Evolutionary conservation across 2,113 vertebrate genomes (phyloP).

Genomic region (Murina feae): DNA sequence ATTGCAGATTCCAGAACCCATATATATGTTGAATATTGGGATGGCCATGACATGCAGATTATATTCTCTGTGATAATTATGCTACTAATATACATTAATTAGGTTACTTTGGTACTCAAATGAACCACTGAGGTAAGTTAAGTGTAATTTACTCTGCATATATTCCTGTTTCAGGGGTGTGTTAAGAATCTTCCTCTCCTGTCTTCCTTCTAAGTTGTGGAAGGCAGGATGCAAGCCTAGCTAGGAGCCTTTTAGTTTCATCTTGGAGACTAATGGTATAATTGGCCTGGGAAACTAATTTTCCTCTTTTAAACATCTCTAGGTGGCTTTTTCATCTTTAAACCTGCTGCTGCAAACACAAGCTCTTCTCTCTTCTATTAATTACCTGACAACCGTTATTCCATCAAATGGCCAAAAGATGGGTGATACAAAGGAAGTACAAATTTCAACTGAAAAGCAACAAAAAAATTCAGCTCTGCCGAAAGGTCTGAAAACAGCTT

Average conservation of each 20-base stretch:
- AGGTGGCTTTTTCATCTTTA: conserved; percentile 95
- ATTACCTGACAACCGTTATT: conserved; percentile 83
- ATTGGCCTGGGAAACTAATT: background rate
- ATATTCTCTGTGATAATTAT: background rate
- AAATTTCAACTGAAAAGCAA: conserved; percentile 67
- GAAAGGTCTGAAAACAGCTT: conserved; percentile 79
- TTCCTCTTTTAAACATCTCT: conserved; percentile 47
- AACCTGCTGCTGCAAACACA: conserved; percentile 91
- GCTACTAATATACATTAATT: background rate
- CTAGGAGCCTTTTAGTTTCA: background rate
- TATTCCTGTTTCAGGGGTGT: background rate
- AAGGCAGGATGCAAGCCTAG: background rate
- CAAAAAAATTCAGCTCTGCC: conserved; percentile 69
- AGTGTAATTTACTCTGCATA: background rate
- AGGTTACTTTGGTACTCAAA: background rate
- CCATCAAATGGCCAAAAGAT: conserved; percentile 70
- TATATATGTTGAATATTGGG: background rate
- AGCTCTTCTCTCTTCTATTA: conserved; percentile 91
- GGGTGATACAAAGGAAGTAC: conserved; percentile 57
- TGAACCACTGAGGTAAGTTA: background rate
- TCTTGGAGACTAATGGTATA: background rate
- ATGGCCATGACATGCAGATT: background rate
- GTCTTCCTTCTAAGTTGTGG: background rate
- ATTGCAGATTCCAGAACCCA: background rate
- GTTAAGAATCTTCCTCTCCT: background rate